Evolutionary conservation across 2,888 invertebrate genomes (phyloP).

Genomic region (Papilio elwesi): DNA sequence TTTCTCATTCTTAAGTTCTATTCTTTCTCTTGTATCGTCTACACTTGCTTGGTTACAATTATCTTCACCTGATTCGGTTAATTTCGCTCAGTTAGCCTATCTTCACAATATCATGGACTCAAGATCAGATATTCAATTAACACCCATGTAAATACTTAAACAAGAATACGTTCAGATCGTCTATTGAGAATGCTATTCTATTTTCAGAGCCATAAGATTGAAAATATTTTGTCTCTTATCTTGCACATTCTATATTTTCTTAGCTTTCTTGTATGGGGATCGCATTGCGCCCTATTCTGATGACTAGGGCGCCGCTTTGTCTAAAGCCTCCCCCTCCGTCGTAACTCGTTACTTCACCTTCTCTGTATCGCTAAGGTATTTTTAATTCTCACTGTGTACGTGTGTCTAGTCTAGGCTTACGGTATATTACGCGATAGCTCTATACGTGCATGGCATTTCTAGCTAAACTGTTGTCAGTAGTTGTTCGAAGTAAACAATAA

Average conservation of each 20-base stretch:
- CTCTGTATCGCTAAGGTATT: slow-evolving; percentile 63
- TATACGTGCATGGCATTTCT: slow-evolving; percentile 80
- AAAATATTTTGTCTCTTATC: slow-evolving; percentile 72
- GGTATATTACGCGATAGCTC: slow-evolving; percentile 68
- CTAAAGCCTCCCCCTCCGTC: slow-evolving; percentile 62
- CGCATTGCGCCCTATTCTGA: slow-evolving; percentile 64
- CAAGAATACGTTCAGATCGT: slow-evolving; percentile 76
- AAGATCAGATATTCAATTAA: slow-evolving; percentile 72
- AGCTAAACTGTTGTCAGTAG: slow-evolving; percentile 81
- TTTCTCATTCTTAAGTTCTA: slow-evolving; percentile 51
- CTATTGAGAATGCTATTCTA: slow-evolving; percentile 74
- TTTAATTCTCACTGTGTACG: slow-evolving; percentile 72
- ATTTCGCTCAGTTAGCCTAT: slow-evolving; percentile 62
- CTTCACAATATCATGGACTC: slow-evolving; percentile 59
- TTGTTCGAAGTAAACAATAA: slow-evolving; percentile 77
- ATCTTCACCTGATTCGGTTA: slow-evolving; percentile 41
- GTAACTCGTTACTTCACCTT: slow-evolving; percentile 59
- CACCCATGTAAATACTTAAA: slow-evolving; percentile 75
- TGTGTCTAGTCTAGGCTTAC: slow-evolving; percentile 77
- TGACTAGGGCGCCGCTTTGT: slow-evolving; percentile 63
- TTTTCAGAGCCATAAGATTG: slow-evolving; percentile 75
- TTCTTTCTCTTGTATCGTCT: slow-evolving; percentile 37
- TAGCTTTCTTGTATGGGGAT: slow-evolving; percentile 72
- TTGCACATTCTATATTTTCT: slow-evolving; percentile 78
- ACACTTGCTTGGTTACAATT: slow-evolving; percentile 48